Conservation (phyloP, 2,888 invertebrate genomes). For the Drymonia ruficornis region DNA sequence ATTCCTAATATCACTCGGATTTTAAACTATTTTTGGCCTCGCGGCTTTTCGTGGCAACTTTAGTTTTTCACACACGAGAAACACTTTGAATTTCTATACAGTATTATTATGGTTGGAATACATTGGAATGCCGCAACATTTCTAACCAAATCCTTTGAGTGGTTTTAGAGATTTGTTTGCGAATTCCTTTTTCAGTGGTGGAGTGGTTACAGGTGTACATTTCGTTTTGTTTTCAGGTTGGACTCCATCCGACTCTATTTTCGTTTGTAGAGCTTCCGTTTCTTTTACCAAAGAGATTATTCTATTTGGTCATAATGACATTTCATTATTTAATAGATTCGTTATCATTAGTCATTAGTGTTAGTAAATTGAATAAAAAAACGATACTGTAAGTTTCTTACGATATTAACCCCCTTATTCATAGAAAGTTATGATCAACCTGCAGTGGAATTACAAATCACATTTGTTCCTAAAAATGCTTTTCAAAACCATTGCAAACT, state of each 20-base stretch:
- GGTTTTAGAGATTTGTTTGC: conserved; percentile 22
- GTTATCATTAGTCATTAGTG: no score
- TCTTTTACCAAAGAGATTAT: background rate
- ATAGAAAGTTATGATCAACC: no score
- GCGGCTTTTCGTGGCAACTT: conserved; percentile 21
- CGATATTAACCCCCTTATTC: no score
- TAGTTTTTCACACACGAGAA: conserved; percentile 29
- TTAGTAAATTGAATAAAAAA: no score
- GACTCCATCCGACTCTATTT: background rate
- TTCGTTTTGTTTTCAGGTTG: background rate
- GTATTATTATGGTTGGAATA: conserved; percentile 12
- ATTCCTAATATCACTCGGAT: conserved; percentile 3
- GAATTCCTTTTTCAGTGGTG: background rate
- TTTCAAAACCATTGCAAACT: no score
- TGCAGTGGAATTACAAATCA: no score
- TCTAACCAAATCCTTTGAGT: conserved; percentile 29
- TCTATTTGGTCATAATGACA: no score
- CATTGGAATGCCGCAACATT: background rate
- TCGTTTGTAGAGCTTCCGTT: background rate
- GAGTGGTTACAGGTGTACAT: background rate
- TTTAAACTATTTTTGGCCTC: conserved; percentile 17
- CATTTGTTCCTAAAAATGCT: no score
- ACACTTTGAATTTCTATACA: conserved; percentile 24
- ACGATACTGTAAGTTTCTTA: no score
- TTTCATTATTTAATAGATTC: no score